Percentiles rank a stretch among this genome's conserved stretches.
Evolutionary conservation across 2,113 vertebrate species (phyloP).

Genomic region (Nothobranchius furzeri): DNA sequence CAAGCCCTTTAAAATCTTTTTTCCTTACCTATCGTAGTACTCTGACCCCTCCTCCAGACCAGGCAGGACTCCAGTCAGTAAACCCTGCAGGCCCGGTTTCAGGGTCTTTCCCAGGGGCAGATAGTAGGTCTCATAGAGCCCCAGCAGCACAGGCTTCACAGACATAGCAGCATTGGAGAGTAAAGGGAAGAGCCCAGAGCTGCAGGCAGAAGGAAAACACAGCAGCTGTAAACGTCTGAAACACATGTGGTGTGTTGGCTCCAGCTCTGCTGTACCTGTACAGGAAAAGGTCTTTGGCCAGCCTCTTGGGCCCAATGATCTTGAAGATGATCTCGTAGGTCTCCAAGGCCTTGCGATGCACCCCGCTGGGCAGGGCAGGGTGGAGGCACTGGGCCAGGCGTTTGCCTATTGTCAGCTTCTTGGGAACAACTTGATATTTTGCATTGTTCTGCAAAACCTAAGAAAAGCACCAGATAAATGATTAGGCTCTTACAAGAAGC

Average conservation of each 20-base stretch:
- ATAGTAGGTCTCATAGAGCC: conserved; percentile 97
- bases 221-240: neutral
- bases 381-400: conserved; percentile 98
- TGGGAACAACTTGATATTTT: conserved; percentile 97
- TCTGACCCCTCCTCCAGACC: conserved; percentile 98
- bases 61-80: conserved; percentile 94
- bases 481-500: neutral
- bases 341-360: conserved; percentile 98
- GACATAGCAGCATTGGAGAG: conserved; percentile 99
- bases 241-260: neutral
- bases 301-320: conserved; percentile 97
- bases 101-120: conserved; percentile 95
- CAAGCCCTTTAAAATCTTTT: neutral
- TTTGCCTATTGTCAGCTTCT: conserved; percentile 97
- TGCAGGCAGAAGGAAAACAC: conserved; percentile 48
- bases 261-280: conserved; percentile 84
- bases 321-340: conserved; percentile 99
- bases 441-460: conserved; percentile 98
- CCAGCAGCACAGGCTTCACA: conserved; percentile 93
- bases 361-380: conserved; percentile 94
- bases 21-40: conserved; percentile 93
- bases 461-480: neutral
- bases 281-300: conserved; percentile 98
- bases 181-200: conserved; percentile 96
- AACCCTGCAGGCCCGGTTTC: conserved; percentile 95